Base-by-base conservation (phyloP, 2,113 vertebrate genomes). In the Oostethus manadensis region DNA sequence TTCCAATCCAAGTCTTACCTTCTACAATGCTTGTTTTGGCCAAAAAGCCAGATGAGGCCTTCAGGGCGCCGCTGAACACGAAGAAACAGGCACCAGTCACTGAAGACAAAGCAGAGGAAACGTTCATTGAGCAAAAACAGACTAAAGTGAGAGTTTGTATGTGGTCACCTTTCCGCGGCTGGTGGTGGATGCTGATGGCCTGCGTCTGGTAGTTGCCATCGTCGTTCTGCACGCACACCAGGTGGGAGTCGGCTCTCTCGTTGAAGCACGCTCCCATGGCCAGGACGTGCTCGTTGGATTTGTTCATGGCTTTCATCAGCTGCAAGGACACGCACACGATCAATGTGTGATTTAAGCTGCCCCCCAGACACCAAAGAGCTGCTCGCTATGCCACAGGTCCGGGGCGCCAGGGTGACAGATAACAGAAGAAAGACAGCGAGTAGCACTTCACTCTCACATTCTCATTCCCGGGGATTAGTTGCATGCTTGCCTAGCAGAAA, bases 271-370 rank as follows among this genome's bases (percentile, higher is more conserved):
- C 93, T 4, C 95, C 97, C 68, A 97, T 94, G 1, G 97, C 97
- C 73, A 99, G 87, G 51, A 99, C 97, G 7, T 99, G 97, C 62
- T 98, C 96, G n/a, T 98, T 99, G 71, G 96, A 98, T 73, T 98
- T 98, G 86, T 96, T 98, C 93, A 99, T 97, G 81, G 94, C 97
- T 91, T 99, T 99, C 94, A 98, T 96, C 84, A 98, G 92, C 97
- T 99, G 87, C 68, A 81, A 81, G 71, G 70, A 84, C 58, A 83
- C 17, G 78, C 8, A 38, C 6, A 54, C 9, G 14, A 16, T 61
- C 62, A 49, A 3, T 58, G 66, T 67, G 54, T 65, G 55, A 76
- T 76, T 61, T 43, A 66, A 60, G 20, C 23, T 26, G 44, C 43
- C 7, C 15, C 18, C 18, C 18, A 29, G 44, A 33, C 22, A 26